Evolutionary conservation across 2,888 invertebrate genomes (phyloP).

Genomic region (Andrena trimmerana): DNA sequence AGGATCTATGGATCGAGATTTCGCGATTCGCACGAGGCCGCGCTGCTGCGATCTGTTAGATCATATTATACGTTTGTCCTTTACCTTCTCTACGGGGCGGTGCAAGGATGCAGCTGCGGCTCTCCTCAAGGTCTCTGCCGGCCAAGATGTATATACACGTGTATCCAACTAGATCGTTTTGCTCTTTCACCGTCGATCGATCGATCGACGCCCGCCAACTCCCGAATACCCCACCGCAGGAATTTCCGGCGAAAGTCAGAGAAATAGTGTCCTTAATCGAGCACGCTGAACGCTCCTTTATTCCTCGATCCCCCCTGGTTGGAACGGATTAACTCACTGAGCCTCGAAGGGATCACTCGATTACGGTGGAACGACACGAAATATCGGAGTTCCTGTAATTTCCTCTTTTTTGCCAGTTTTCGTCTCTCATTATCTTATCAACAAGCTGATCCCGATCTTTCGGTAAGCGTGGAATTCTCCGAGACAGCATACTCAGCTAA

Average conservation of each 20-base stretch:
- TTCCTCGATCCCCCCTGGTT: neutral
- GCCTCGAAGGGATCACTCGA: constrained; percentile 8
- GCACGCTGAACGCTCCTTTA: neutral
- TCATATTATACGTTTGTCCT: constrained; percentile 77
- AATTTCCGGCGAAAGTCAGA: neutral
- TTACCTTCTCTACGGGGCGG: constrained; percentile 74
- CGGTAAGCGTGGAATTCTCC: constrained; percentile 65
- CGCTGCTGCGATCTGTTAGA: constrained; percentile 65
- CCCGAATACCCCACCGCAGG: constrained; percentile 12
- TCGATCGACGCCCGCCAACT: constrained; percentile 3
- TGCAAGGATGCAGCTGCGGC: constrained; percentile 76
- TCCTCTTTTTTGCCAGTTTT: constrained; percentile 40
- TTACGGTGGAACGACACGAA: constrained; percentile 27
- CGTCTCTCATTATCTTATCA: constrained; percentile 77
- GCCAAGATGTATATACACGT: constrained; percentile 47
- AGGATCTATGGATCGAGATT: constrained; percentile 76
- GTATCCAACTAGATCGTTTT: constrained; percentile 55
- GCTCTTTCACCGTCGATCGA: constrained; percentile 23
- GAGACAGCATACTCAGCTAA: constrained; percentile 51
- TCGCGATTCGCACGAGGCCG: constrained; percentile 71
- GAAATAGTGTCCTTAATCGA: neutral
- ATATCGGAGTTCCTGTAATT: constrained; percentile 41
- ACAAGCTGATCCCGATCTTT: constrained; percentile 58
- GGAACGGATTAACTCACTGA: neutral
- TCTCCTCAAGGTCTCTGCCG: constrained; percentile 65